phyloP scores from a whole-genome alignment of 1,140 invertebrate species.

The Laupala kohalensis region DNA sequence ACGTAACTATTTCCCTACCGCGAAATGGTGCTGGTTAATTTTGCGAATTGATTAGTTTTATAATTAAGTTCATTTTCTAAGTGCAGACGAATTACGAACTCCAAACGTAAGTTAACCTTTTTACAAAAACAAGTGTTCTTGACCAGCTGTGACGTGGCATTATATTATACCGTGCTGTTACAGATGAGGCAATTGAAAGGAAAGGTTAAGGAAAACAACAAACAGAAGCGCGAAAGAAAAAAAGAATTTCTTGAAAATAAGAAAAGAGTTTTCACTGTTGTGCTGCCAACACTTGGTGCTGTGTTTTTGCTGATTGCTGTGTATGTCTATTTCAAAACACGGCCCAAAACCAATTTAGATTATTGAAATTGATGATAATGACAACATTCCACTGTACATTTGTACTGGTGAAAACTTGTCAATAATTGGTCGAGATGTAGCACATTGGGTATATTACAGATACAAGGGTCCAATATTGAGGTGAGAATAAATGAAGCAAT shows the following conservation, averaged over 20 bases:
- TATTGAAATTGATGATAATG: constrained; percentile 14
- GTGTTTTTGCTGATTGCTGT: constrained; percentile 56
- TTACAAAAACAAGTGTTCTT: no score
- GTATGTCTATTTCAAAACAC: constrained; percentile 64
- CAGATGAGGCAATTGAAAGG: constrained; percentile 60
- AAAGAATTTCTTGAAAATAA: constrained; percentile 67
- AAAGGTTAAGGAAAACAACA: constrained; percentile 66
- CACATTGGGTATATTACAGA: neutral
- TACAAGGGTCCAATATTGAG: neutral
- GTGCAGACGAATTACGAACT: no score
- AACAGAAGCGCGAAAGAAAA: constrained; percentile 67
- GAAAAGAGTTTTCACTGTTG: constrained; percentile 58
- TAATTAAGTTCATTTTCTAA: no score
- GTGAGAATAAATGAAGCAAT: neutral
- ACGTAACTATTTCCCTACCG: no score
- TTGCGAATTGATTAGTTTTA: no score
- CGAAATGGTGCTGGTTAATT: no score
- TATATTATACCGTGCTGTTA: neutral
- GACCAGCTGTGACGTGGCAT: neutral
- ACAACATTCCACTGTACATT: neutral
- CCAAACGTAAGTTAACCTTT: no score
- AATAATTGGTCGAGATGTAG: neutral
- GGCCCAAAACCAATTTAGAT: constrained; percentile 39
- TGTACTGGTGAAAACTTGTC: neutral
- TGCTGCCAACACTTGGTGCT: constrained; percentile 51